Base-by-base conservation (phyloP, 2,888 invertebrate species). In the Microdon myrmicae region DNA sequence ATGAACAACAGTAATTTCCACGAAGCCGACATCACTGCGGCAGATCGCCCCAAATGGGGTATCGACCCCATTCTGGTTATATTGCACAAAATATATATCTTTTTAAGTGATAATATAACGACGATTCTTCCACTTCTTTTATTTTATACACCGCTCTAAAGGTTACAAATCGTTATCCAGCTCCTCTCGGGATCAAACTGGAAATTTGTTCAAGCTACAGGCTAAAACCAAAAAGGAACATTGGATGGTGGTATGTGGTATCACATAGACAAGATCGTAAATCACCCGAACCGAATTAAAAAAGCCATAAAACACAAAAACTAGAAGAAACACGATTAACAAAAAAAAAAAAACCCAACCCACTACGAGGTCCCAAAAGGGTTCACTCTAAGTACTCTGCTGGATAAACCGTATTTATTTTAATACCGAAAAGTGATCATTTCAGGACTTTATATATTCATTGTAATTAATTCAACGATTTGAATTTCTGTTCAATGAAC, bases 1-100 rank as follows among this genome's bases (percentile, higher is more conserved):
- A 70, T 49, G 19, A 72, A 66, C 28, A 69, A 69, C 43, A 70
- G 41, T 55, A 73, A 48, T 67, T 70, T 71, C 70, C 71, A 72
- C 34, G 69, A 23, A 14, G 68, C 41, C 39, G 71, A 66, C 59
- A 69, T 59, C 34, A 47, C 10, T 32, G 48, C 28, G 53, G 66
- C 53, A 48, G 67, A 49, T 54, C 58, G 53, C 26, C 56, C 68
- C 56, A 66, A 70, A 69, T 70, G 69, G 60, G 67, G 58, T 48
- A 48, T 43, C 39, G 68, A 67, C 68, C 70, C 70, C 70, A 70
- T 70, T 55, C 47, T 66, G 35, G 35, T 35, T 32, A 53, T 28
- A 60, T 48, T 34, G 44, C 44, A 29, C 20, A 49, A 39, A 26
- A 43, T 35, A 6, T 25, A 22, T 37, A 14, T 37, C 10, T 20